These are phyloP conservation scores for Pegoplata infirma DNA, from an alignment of 2,888 invertebrate species.

Conservation along the genomic window DNA sequence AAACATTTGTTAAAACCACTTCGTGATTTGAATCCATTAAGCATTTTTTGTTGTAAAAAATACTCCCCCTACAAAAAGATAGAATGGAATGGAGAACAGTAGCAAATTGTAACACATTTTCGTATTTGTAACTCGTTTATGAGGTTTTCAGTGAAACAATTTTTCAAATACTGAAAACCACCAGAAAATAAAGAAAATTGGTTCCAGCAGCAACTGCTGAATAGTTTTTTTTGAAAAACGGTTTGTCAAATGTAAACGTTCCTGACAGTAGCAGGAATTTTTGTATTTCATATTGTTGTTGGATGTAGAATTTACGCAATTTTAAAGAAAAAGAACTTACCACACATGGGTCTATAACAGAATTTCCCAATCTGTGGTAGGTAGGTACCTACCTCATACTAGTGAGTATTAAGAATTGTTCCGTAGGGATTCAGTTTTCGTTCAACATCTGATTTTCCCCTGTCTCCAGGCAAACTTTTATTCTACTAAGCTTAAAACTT, in stretches of 20 bases:
- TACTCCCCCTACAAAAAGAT: constrained; percentile 45
- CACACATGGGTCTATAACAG: constrained; percentile 30
- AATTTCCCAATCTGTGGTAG: too few relatives aligned
- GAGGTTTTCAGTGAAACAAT: constrained; percentile 10
- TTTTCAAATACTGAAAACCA: constrained; percentile 8
- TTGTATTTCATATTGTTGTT: constrained; percentile 55
- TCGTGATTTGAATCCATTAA: constrained; percentile 60
- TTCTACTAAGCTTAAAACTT: too few relatives aligned
- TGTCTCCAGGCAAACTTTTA: too few relatives aligned
- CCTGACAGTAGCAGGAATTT: constrained; percentile 66
- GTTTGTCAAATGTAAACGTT: constrained; percentile 65
- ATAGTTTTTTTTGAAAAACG: not conserved
- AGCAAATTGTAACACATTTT: constrained; percentile 12
- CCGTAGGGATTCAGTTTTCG: too few relatives aligned
- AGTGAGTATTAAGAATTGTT: too few relatives aligned
- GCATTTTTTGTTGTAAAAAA: constrained; percentile 4
- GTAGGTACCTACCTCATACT: too few relatives aligned
- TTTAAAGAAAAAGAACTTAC: not conserved
- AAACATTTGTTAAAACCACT: constrained; percentile 58
- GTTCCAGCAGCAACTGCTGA: not conserved
- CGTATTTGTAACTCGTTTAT: constrained; percentile 8
- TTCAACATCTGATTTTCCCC: too few relatives aligned
- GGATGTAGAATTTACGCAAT: constrained; percentile 43
- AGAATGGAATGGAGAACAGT: not conserved
- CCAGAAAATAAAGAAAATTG: constrained; percentile 8